phyloP scores from a whole-genome alignment of 2,797 vertebrate species.

The Artibeus lituratus region DNA sequence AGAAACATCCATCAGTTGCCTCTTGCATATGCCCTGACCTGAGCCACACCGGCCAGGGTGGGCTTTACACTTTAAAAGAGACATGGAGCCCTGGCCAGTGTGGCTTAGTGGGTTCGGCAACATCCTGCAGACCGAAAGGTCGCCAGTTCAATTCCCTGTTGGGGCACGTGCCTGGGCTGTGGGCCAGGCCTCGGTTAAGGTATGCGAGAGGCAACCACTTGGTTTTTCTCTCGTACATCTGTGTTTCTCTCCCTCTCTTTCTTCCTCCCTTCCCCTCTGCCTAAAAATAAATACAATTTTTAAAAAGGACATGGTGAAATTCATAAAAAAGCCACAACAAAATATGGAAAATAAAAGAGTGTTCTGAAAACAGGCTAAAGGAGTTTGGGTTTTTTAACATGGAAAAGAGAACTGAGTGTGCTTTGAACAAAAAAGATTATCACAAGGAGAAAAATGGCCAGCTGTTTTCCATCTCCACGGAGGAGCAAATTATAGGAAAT shows the following conservation, averaged over 20 bases:
- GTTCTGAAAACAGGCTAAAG: slow-evolving; percentile 12
- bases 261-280: neutral
- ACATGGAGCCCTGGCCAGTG: neutral
- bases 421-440: slow-evolving; percentile 35
- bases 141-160: neutral
- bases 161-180: too few species aligned
- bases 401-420: neutral
- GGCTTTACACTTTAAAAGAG: neutral
- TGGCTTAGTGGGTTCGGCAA: too few species aligned
- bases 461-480: slow-evolving; percentile 53
- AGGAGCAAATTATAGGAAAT: slow-evolving; percentile 63
- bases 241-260: neutral
- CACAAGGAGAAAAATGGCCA: slow-evolving; percentile 16
- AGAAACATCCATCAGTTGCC: neutral
- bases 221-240: neutral
- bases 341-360: neutral
- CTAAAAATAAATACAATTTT: neutral
- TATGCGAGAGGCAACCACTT: neutral
- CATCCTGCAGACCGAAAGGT: neutral
- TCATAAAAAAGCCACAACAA: neutral
- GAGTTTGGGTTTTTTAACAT: neutral
- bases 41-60: neutral
- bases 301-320: neutral
- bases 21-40: neutral
- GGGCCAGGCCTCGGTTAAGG: neutral